Base-by-base conservation (phyloP, 2,888 invertebrate species). In the Hoplodrina blanda region DNA sequence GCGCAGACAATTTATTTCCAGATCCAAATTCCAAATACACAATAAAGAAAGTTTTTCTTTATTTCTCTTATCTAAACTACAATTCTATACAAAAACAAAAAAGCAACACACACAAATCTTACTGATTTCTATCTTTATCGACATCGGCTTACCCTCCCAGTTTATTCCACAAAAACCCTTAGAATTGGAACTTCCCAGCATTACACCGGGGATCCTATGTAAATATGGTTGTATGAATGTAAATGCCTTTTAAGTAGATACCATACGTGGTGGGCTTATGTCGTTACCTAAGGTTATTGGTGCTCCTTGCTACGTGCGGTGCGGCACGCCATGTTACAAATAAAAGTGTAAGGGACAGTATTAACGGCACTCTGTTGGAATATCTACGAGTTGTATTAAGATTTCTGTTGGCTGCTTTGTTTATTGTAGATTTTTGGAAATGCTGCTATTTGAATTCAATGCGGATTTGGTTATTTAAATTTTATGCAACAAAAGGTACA, bases 191-290 rank as follows among this genome's bases (percentile, higher is more conserved):
- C 89, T 91, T 89, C 84, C 86, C 84, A 85, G 89, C 90, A 87
- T 92, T 92, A 91, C 91, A 91, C 90, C 80, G 87, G 91, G 94
- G 91, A 91, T 91, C 90, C 88, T 93, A 95, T 94, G 95, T 95
- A 95, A 95, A 95, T 95, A 94, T 91, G 92, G 92, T 92, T 93
- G 94, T 95, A 95, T 95, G 95, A 95, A 95, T 95, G 95, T 94
- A 95, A 95, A 95, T 95, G 94, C 87, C 85, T 86, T 92, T 90
- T 93, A 95, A 95, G 94, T 91, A 93, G 94, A 90, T 88, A 85
- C 86, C 85, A 86, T 86, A 89, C 88, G 91, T 89, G 91, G 89
- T 80, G 70, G 85, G 85, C 82, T 85, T 85, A 80, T 80, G 73
- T 80, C 76, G 78, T 85, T 84, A 87, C 87, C 84, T 85, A 67